Evolutionary conservation across 2,888 invertebrate species (phyloP).

Genomic region (Dusona sp.): DNA sequence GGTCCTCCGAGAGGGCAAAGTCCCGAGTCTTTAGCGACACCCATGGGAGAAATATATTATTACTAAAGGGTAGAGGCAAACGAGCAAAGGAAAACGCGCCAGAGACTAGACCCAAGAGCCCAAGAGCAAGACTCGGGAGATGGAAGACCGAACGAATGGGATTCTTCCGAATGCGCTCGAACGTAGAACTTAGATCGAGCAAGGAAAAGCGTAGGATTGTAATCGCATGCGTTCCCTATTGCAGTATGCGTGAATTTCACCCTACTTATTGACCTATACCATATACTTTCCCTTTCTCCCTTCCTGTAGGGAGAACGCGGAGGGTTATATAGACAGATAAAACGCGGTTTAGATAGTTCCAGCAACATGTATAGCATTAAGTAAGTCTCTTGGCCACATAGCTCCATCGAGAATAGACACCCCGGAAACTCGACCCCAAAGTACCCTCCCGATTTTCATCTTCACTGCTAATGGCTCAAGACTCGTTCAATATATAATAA

Average conservation of each 20-base stretch:
- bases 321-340: constrained; percentile 31
- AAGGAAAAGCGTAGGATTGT: constrained; percentile 31
- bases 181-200: constrained; percentile 34
- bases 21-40: constrained; percentile 78
- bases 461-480: constrained; percentile 48
- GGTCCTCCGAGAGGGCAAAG: constrained; percentile 69
- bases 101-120: constrained; percentile 60
- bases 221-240: constrained; percentile 32
- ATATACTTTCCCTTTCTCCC: not conserved
- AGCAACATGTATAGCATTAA: constrained; percentile 54
- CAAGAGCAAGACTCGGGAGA: constrained; percentile 4
- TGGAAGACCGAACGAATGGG: constrained; percentile 37
- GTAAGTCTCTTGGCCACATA: constrained; percentile 56
- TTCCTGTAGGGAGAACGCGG: constrained; percentile 27
- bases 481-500: constrained; percentile 54
- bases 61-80: constrained; percentile 79
- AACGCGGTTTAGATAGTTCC: constrained; percentile 49
- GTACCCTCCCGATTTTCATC: constrained; percentile 9
- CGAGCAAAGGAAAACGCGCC: constrained; percentile 76
- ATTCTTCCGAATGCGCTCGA: constrained; percentile 50
- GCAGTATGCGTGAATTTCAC: constrained; percentile 53
- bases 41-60: constrained; percentile 82
- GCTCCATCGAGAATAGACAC: constrained; percentile 56
- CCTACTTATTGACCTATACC: not conserved
- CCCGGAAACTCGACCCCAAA: constrained; percentile 41